Evolutionary conservation across 1,140 invertebrate species (phyloP), one percentile per base, ranked within the genome.

Genomic region (Drosophila nebulosa): DNA sequence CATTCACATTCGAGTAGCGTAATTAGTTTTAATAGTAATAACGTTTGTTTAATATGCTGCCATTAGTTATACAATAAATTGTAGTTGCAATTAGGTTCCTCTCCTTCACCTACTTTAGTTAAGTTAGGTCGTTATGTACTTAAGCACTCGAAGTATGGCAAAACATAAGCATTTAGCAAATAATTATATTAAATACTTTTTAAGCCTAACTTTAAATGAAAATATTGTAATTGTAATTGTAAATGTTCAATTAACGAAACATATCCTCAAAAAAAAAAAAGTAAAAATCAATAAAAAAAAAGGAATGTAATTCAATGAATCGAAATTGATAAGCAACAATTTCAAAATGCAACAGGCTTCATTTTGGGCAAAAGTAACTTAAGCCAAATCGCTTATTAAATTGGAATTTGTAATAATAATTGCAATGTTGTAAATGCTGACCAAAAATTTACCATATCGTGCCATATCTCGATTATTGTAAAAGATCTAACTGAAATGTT

Each of bases 71-170:
- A 46, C 39, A 21, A 9, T 46, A n/a, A n/a, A n/a, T n/a, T n/a
- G n/a, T n/a, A 80, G 59, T 78, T 56, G 30, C 70, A 50, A 32
- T 62, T 72, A 72, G 46, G 16, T 32, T 63, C 10, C 10, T 35
- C 26, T 6, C 27, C 16, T 68, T 58, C 30, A 42, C n/a, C 53
- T 60, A 36, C 56, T 52, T 35, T 27, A 42, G n/a, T n/a, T 57
- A 53, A 72, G 60, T 69, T 27, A 77, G 69, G 74, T 74, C 2
- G 30, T 46, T 61, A 74, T 74, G 80, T 77, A 80, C 77, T 85
- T 86, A 80, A 80, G 77, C 74, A 59, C 68, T 76, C 64, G 64
- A 79, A 84, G 76, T 66, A 76, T 78, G 51, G 60, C 50, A 63
- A 63, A 53, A 30, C 27, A 60, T 53, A 69, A 39, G 51, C 73